These are phyloP conservation scores for Prunella fulvescens DNA, from an alignment of 2,113 vertebrate species.

Conservation along the genomic window DNA sequence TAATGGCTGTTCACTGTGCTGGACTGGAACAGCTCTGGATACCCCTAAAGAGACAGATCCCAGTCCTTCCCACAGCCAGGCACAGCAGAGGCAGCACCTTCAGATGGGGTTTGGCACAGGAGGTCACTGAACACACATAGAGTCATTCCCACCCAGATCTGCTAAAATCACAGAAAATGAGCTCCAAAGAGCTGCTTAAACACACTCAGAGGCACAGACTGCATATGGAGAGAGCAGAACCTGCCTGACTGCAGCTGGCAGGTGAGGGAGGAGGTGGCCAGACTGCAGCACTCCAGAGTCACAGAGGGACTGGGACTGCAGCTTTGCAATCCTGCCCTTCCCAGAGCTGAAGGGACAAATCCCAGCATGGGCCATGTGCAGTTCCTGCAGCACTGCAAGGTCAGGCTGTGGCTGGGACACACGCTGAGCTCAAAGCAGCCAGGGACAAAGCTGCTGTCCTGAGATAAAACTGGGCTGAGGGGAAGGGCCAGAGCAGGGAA, in stretches of 20 bases:
- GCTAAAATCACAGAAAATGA: not conserved
- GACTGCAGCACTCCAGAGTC: not conserved
- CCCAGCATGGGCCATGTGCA: not conserved
- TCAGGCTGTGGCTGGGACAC: not conserved
- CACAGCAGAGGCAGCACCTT: not conserved
- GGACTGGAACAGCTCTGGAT: not conserved
- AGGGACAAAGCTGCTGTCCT: not conserved
- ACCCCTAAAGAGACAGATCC: not conserved
- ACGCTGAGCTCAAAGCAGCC: not conserved
- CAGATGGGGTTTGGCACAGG: not conserved
- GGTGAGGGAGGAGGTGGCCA: not conserved
- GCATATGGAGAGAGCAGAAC: not conserved
- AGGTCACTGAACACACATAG: not conserved
- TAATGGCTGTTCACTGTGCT: not conserved
- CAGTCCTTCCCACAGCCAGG: not conserved
- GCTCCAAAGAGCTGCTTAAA: not conserved
- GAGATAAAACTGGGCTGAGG: not conserved
- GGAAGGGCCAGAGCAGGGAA: not conserved
- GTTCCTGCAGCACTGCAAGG: not conserved
- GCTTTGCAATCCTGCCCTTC: not conserved
- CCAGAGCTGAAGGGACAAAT: slow-evolving; percentile 13
- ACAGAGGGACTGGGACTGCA: not conserved
- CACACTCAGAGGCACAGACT: not conserved
- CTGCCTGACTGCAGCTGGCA: not conserved
- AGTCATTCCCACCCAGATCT: not conserved